phyloP scores from a whole-genome alignment of 2,113 vertebrate genomes.

The Gnathonemus longibarbis region DNA sequence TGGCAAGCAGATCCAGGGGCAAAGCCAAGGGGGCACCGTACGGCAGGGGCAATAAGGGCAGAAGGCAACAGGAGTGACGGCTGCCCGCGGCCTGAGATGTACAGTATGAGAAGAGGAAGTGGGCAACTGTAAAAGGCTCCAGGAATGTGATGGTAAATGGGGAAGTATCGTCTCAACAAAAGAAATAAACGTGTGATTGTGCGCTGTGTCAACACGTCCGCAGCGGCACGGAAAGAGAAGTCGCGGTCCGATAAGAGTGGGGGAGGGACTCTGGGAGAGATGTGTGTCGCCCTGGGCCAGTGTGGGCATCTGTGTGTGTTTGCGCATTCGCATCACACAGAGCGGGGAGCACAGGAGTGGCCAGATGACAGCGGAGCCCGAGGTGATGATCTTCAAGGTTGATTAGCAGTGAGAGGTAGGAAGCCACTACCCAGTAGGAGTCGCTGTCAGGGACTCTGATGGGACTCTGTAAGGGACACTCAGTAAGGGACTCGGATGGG shows the following conservation, averaged over 20 bases:
- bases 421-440: not conserved
- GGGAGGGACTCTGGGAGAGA: conserved; percentile 14
- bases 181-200: conserved; percentile 25
- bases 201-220: conserved; percentile 24
- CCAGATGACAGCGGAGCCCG: not conserved
- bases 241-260: conserved; percentile 32
- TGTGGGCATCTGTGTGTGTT: conserved; percentile 4
- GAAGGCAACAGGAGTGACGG: no score
- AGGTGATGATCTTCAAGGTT: not conserved
- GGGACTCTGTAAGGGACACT: not conserved
- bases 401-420: not conserved
- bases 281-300: not conserved
- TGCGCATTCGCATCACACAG: conserved; percentile 9
- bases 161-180: conserved; percentile 31
- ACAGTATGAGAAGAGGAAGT: not conserved
- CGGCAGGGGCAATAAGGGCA: not conserved
- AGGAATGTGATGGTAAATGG: conserved; percentile 20
- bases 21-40: not conserved
- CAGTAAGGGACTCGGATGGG: not conserved
- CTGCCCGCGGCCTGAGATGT: not conserved
- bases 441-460: not conserved
- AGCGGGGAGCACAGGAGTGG: not conserved
- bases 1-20: not conserved
- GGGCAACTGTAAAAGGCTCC: not conserved
- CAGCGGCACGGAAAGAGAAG: conserved; percentile 29